A percentile compares a stretch with the other conserved stretches of the same genome.
Conservation (phyloP, 2,797 vertebrate species). For the Alca torda region DNA sequence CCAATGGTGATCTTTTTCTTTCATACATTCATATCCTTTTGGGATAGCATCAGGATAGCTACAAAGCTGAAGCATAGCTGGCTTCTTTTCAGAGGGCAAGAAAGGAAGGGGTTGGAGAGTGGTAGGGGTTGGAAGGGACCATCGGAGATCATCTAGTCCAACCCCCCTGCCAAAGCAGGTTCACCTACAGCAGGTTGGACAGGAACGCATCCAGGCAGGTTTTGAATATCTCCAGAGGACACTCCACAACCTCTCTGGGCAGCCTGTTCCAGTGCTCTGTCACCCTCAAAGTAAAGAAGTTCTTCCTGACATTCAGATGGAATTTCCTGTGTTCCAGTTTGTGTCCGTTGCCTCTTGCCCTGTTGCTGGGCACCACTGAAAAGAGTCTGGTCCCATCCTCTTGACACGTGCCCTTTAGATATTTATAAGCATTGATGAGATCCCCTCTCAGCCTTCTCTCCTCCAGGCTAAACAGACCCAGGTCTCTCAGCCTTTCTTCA, state of each 20-base stretch:
- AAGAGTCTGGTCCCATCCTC: not conserved
- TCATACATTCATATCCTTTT: not conserved
- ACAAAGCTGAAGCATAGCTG: not conserved
- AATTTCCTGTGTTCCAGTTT: not conserved
- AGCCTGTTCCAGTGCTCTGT: not conserved
- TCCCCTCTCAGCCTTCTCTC: not conserved
- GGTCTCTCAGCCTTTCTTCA: not conserved
- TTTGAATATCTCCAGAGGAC: not conserved
- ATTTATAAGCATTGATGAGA: not conserved
- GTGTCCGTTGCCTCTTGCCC: not conserved
- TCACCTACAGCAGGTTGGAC: not conserved
- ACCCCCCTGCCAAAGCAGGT: not conserved
- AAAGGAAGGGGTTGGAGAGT: not conserved
- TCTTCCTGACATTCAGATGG: not conserved
- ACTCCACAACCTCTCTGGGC: not conserved
- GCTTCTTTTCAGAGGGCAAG: not conserved
- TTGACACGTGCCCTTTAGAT: not conserved
- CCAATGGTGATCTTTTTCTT: not conserved
- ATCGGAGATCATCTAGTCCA: not conserved
- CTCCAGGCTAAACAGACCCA: not conserved
- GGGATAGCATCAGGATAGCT: not conserved
- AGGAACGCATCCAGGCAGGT: not conserved
- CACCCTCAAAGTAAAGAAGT: not conserved
- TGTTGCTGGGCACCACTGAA: not conserved
- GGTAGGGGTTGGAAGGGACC: not conserved